Percentiles rank a stretch among this genome's conserved stretches.
Evolutionary conservation across 1,140 invertebrate species (phyloP).

Genomic region (Atta cephalotes): DNA sequence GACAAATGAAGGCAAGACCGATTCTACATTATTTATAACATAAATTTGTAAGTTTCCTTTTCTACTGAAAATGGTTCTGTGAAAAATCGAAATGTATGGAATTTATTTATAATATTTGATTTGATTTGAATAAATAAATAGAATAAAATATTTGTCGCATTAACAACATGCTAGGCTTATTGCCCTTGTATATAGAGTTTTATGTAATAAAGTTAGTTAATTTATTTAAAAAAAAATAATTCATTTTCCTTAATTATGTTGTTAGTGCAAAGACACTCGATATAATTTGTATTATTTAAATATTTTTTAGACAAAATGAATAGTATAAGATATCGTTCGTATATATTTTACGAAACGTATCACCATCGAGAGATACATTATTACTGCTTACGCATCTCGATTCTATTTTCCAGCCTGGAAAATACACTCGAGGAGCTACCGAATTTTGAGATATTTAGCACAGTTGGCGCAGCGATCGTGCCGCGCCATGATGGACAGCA

Average conservation of each 20-base stretch:
- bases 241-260: background rate
- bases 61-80: no score
- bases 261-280: background rate
- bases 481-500: conserved; percentile 76
- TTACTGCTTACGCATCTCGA: background rate
- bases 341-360: background rate
- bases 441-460: conserved; percentile 61
- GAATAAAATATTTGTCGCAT: no score
- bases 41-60: no score
- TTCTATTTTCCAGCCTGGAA: conserved; percentile 64
- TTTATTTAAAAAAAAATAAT: background rate
- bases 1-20: no score
- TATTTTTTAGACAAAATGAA: background rate
- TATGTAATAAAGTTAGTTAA: no score
- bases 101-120: no score
- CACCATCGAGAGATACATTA: background rate
- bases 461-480: conserved; percentile 67
- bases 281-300: background rate
- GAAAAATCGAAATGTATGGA: no score
- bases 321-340: background rate
- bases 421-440: background rate
- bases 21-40: no score
- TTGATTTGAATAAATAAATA: no score
- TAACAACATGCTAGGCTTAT: no score
- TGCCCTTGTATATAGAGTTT: no score